Base-by-base conservation (phyloP, 2,888 invertebrate genomes). In the Drosophila stalkeri region DNA sequence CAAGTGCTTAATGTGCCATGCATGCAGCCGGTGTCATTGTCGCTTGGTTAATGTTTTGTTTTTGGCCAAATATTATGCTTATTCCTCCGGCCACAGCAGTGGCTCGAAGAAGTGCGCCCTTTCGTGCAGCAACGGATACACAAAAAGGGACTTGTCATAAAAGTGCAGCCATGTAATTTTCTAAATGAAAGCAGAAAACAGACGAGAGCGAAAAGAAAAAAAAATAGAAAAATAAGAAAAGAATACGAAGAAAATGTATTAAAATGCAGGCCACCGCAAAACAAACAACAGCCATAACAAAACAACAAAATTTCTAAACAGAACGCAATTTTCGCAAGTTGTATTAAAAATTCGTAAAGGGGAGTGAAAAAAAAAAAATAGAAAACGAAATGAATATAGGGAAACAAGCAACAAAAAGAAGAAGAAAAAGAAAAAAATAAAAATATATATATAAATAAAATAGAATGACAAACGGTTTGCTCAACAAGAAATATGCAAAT, bases 401-500 rank as follows among this genome's bases (percentile, higher is more conserved):
- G 55, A 55, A 55, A 49, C 11, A 12, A n/a, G 49, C 51, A 33
- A 18, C 31, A 33, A 33, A 18, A 31, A 11, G 11, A 46, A 11
- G 16, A 52, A n/a, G n/a, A n/a, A n/a, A n/a, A n/a, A n/a, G n/a
- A n/a, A n/a, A n/a, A n/a, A n/a, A n/a, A n/a, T n/a, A n/a, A 39
- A 20, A 14, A 43, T 44, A 63, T 16, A 39, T 41, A 61, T 52
- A 75, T 60, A 72, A 59, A 75, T 66, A 71, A 75, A 77, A 64
- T 70, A 74, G 54, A 70, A 77, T 77, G 78, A 80, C 75, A 75
- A 81, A 78, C 77, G 75, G 68, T 77, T 80, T 54, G 72, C 81
- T 76, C 67, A 72, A 63, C 78, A 78, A 72, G 66, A 79, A 71
- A 73, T 78, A 81, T 81, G 81, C 73, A 80, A 80, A 80, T 81